These are phyloP conservation scores for Steatocranus sp. DNA, from an alignment of 2,797 vertebrate species.

Conservation along the genomic window DNA sequence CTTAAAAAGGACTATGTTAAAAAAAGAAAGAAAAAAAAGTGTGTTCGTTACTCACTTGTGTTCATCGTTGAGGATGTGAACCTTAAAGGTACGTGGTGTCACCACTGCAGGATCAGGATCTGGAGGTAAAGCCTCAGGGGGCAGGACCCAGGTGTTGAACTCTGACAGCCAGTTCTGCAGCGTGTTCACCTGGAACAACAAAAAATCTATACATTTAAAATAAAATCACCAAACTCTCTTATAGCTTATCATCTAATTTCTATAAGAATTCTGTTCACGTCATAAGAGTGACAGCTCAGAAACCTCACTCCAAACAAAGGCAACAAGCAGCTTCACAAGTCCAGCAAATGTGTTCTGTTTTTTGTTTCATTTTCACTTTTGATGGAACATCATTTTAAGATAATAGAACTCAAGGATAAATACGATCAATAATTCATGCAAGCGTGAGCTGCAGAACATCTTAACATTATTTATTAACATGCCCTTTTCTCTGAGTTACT, in stretches of 20 bases:
- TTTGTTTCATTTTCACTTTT: not conserved
- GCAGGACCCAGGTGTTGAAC: conserved; percentile 93
- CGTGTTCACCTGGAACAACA: conserved; percentile 85
- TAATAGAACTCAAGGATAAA: not conserved
- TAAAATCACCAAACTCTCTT: not conserved
- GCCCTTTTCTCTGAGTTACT: not conserved
- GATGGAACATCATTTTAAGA: not conserved
- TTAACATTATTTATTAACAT: not conserved
- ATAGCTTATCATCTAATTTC: not conserved
- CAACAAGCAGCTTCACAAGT: accelerated
- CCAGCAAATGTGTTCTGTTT: not conserved
- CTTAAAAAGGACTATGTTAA: not conserved
- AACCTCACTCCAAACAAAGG: not conserved
- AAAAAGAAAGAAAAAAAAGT: accelerated
- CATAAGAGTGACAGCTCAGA: not conserved
- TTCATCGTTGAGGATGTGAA: conserved; percentile 96
- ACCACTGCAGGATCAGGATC: conserved; percentile 79
- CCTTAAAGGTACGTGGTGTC: conserved; percentile 86
- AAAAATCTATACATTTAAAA: not conserved
- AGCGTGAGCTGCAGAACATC: not conserved
- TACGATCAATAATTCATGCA: not conserved
- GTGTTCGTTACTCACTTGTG: conserved; percentile 82
- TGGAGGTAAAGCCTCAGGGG: conserved; percentile 81
- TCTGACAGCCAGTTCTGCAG: conserved; percentile 97
- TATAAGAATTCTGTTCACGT: not conserved